These are phyloP conservation scores for Drosophila koepferae DNA, from an alignment of 2,888 invertebrate genomes.

Conservation along the genomic window DNA sequence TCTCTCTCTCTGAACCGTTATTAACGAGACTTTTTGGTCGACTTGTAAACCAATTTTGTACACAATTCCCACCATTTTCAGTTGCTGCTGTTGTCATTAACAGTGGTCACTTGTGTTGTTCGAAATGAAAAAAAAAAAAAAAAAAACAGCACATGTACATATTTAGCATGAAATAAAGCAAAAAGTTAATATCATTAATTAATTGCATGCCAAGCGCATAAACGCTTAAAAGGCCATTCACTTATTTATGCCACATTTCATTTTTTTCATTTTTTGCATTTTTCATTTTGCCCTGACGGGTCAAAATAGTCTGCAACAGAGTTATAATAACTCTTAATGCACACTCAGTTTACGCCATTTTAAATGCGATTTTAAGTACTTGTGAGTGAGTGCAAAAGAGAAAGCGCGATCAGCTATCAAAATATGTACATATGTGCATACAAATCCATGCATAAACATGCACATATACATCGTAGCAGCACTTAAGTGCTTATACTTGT, in stretches of 20 bases:
- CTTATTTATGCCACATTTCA: constrained; percentile 39
- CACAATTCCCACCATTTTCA: constrained; percentile 39
- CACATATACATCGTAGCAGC: neutral
- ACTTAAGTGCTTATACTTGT: neutral
- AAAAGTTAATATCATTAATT: constrained; percentile 53
- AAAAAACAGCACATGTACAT: neutral
- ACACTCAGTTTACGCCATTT: constrained; percentile 1
- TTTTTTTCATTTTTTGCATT: neutral
- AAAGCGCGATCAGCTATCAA: neutral
- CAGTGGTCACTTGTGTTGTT: constrained; percentile 25
- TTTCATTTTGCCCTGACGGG: constrained; percentile 27
- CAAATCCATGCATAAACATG: neutral
- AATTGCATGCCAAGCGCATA: constrained; percentile 54
- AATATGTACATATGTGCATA: too few species aligned
- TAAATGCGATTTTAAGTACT: neutral
- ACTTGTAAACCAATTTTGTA: constrained; percentile 44
- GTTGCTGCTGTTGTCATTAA: constrained; percentile 22
- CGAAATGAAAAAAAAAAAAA: neutral
- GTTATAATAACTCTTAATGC: constrained; percentile 11
- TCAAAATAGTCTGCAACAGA: constrained; percentile 23
- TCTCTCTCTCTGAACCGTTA: constrained; percentile 18
- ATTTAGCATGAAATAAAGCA: constrained; percentile 13
- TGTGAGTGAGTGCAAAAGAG: neutral
- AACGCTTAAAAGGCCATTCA: constrained; percentile 52
- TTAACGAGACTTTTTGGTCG: constrained; percentile 50